Evolutionary conservation across 2,888 invertebrate genomes (phyloP), one percentile per base, ranked within the genome.

Genomic region (Tyria jacobaeae): DNA sequence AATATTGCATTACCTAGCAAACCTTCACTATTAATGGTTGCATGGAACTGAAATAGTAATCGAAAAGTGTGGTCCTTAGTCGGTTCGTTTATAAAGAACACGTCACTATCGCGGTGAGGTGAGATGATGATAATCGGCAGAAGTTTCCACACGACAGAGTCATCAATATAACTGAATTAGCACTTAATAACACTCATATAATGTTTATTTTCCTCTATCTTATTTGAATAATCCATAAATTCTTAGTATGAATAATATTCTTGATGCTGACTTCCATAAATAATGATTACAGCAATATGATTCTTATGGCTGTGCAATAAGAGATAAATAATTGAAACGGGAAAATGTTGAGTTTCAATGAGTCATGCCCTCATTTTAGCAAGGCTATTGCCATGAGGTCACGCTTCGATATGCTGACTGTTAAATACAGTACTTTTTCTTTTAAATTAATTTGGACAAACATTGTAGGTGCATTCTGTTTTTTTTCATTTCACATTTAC

Each of bases 301-400:
- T 24, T 24, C 35, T 35, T 51, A 35, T 4, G 9, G 24, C 14
- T 3, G 24, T 6, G 53, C 0, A 25, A 39, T 61, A 64, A 59
- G 60, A 62, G 52, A 48, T 41, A 25, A n/a, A 57, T n/a, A 27
- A 17, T 25, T 24, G 52, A 44, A 57, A 62, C 59, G 57, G 66
- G 61, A 68, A 68, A 49, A 48, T 49, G 47, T 31, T 4, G 21
- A 53, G 37, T 35, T 35, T 4, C 21, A n/a, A 57, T 75, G 75
- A 76, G 24, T 75, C 75, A 76, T 65, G 61, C 48, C 52, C 73
- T 59, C 51, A 53, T 66, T 76, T 60, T 68, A 73, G 67, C 53
- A 41, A 54, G 54, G 17, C 53, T 48, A 49, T 35, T 49, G 54
- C 34, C 25, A 51, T 75, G 73, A 75, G 65, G 75, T 75, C 74